phyloP scores from a whole-genome alignment of 2,113 vertebrate genomes.

The Hippocampus abdominalis region DNA sequence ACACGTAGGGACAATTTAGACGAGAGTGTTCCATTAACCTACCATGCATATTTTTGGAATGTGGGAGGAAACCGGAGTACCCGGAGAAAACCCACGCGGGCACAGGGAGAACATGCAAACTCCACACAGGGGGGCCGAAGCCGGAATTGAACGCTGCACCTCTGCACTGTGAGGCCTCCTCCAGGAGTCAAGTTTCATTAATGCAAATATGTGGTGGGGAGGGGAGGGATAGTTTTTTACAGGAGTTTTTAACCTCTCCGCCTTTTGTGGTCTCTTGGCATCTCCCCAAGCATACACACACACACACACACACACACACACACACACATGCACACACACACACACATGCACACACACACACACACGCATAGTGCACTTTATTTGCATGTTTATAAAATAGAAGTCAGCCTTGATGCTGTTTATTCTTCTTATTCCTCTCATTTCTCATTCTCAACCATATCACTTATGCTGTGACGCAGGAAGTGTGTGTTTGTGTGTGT shows the following conservation, averaged over 20 bases:
- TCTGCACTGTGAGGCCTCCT: background rate
- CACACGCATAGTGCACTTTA: background rate
- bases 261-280: conserved; percentile 9
- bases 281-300: background rate
- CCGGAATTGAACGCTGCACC: too few relatives aligned
- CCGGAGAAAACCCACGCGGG: too few relatives aligned
- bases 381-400: conserved; percentile 48
- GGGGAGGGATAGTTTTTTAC: background rate
- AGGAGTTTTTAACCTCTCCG: background rate
- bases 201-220: background rate
- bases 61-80: too few relatives aligned
- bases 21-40: too few relatives aligned
- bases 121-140: too few relatives aligned
- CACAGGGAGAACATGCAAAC: too few relatives aligned
- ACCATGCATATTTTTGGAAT: too few relatives aligned
- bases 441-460: conserved; percentile 12
- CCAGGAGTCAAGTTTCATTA: conserved; percentile 1
- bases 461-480: conserved; percentile 7
- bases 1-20: too few relatives aligned
- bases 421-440: conserved; percentile 26
- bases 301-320: background rate
- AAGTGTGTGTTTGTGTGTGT: background rate
- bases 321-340: background rate
- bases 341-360: background rate
- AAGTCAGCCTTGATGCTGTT: conserved; percentile 31